A percentile compares a stretch with the other conserved stretches of the same genome.
Conservation (phyloP, 2,888 invertebrate genomes). For the Dryomyza anilis region DNA sequence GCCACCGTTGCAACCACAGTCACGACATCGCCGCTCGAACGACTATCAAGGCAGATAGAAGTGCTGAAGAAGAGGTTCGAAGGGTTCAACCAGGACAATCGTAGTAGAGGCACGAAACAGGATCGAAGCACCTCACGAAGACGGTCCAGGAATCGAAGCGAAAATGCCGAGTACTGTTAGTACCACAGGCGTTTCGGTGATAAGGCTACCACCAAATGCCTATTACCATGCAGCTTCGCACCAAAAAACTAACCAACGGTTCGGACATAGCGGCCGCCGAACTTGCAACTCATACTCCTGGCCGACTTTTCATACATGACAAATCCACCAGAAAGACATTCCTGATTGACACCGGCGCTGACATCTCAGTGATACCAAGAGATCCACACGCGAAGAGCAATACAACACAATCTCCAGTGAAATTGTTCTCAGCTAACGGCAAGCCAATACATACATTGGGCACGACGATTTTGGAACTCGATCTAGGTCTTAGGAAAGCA, state of each 20-base stretch:
- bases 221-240: background rate
- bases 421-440: slow-evolving; percentile 3
- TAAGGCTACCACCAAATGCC: background rate
- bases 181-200: background rate
- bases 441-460: slow-evolving; percentile 16
- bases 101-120: too few species aligned
- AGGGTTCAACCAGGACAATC: too few species aligned
- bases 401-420: too few species aligned
- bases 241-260: too few species aligned
- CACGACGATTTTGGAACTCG: slow-evolving; percentile 16
- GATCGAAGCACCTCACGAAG: background rate
- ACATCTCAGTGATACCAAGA: background rate
- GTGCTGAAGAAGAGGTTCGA: too few species aligned
- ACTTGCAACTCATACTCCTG: too few species aligned
- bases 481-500: slow-evolving; percentile 10
- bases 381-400: too few species aligned
- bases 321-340: background rate
- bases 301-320: background rate
- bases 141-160: background rate
- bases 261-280: too few species aligned
- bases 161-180: background rate
- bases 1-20: background rate
- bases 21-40: background rate
- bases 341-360: background rate
- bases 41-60: background rate